Conservation (phyloP, 2,113 vertebrate species). For the Caloenas nicobarica region DNA sequence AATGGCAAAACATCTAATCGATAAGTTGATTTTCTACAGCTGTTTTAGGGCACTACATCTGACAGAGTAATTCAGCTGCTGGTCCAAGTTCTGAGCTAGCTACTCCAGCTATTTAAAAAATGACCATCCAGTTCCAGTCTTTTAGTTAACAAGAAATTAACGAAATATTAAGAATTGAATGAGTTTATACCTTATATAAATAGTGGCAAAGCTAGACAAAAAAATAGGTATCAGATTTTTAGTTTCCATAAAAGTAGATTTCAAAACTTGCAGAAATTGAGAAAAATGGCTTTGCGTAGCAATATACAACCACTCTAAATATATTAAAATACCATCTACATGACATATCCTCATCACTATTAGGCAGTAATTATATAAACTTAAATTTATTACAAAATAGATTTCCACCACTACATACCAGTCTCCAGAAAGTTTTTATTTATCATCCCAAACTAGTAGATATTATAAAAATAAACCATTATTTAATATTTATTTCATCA, state of each 20-base stretch:
- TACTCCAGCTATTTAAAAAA: not conserved
- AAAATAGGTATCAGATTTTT: not conserved
- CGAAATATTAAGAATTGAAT: not conserved
- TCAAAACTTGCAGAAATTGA: not conserved
- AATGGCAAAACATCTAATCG: not conserved
- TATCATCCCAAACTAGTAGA: not conserved
- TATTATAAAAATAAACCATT: conserved; percentile 29
- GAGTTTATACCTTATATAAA: not conserved
- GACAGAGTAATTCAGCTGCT: not conserved
- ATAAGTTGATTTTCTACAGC: not conserved
- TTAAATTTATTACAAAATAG: not conserved
- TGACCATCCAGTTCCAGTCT: not conserved
- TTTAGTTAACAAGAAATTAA: not conserved
- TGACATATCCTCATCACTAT: not conserved
- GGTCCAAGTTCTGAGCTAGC: not conserved
- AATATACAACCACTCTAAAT: not conserved
- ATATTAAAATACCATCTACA: not conserved
- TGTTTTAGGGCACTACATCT: not conserved
- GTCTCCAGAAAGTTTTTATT: conserved; percentile 26
- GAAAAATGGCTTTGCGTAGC: not conserved
- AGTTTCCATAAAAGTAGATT: not conserved
- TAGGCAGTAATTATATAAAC: not conserved
- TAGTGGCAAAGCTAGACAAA: not conserved
- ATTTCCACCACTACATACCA: not conserved
- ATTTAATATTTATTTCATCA: not conserved